Evolutionary conservation across 2,888 invertebrate genomes (phyloP).

Genomic region (Ypsolopha sequella): DNA sequence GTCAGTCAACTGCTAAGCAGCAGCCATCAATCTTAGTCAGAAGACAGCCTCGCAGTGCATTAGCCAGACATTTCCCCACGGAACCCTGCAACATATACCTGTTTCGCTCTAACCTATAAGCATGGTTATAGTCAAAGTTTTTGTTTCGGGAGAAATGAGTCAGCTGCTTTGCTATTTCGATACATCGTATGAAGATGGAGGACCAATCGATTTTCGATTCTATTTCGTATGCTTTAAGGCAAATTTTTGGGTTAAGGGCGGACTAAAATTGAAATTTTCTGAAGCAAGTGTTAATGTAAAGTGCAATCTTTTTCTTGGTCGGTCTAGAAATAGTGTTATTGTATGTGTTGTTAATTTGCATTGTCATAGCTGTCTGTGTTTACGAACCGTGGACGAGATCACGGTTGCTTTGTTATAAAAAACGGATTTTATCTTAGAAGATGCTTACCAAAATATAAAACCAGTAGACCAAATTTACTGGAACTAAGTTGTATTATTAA

Average conservation of each 20-base stretch:
- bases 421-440: too few relatives aligned
- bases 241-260: not conserved
- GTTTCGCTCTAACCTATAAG: constrained; percentile 28
- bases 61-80: constrained; percentile 38
- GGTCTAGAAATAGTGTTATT: not conserved
- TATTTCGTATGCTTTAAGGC: not conserved
- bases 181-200: not conserved
- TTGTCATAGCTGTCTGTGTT: not conserved
- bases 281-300: not conserved
- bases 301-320: not conserved
- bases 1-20: constrained; percentile 50
- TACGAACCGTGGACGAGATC: not conserved
- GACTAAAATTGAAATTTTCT: not conserved
- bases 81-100: constrained; percentile 20
- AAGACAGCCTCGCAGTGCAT: constrained; percentile 44
- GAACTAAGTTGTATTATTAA: too few relatives aligned
- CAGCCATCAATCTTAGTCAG: constrained; percentile 62
- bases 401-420: too few relatives aligned
- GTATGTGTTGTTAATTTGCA: not conserved
- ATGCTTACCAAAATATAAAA: too few relatives aligned
- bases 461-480: too few relatives aligned
- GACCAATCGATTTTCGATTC: not conserved
- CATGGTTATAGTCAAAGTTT: not conserved
- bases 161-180: constrained; percentile 18
- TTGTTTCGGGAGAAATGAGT: constrained; percentile 26